Evolutionary conservation across 2,113 vertebrate species (phyloP).

Genomic region (Myxocyprinus asiaticus): DNA sequence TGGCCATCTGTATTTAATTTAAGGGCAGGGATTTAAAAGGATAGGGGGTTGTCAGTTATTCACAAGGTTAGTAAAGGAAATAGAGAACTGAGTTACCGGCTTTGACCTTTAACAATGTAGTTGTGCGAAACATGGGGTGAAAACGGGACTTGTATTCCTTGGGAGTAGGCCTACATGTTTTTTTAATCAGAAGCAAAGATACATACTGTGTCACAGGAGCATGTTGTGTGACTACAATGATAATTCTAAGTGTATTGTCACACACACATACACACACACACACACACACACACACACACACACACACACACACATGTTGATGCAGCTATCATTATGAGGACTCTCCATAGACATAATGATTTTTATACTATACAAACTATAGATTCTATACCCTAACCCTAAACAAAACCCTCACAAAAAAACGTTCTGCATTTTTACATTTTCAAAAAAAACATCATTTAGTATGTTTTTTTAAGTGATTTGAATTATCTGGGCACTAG

Average conservation of each 20-base stretch:
- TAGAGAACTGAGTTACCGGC: background rate
- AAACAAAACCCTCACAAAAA: too few species aligned
- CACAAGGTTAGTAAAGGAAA: background rate
- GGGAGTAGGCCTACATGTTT: background rate
- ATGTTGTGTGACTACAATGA: too few species aligned
- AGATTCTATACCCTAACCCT: too few species aligned
- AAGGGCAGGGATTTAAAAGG: background rate
- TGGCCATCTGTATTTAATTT: slow-evolving; percentile 31
- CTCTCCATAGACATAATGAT: too few species aligned
- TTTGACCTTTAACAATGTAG: slow-evolving; percentile 8
- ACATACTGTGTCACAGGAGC: background rate
- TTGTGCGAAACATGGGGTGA: background rate
- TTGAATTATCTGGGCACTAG: too few species aligned
- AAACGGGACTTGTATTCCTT: background rate
- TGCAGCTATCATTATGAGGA: too few species aligned
- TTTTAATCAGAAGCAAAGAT: background rate
- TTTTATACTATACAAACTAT: too few species aligned
- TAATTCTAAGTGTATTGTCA: background rate
- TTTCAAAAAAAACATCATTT: too few species aligned
- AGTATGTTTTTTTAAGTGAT: too few species aligned
- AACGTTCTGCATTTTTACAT: too few species aligned
- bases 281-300: too few species aligned
- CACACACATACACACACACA: background rate
- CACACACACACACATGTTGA: too few species aligned
- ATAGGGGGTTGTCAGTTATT: background rate